Base-by-base conservation (phyloP, 1,140 invertebrate species). In the Macrosteles quadrilineatus region DNA sequence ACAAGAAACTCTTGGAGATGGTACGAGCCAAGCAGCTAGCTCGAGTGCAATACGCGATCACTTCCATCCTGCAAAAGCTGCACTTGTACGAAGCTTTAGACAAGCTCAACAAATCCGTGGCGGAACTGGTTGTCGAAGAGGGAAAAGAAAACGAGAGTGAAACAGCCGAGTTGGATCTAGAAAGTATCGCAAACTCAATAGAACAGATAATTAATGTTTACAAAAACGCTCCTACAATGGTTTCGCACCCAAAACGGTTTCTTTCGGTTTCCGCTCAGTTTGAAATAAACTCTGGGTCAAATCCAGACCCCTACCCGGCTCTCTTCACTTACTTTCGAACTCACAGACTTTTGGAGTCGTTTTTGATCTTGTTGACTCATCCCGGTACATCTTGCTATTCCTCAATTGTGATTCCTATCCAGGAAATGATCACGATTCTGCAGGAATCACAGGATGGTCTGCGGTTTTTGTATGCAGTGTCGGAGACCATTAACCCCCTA, bases 231-330 rank as follows among this genome's bases (percentile, higher is more conserved):
- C 85, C 87, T 62, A 87, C 86, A 72, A 77, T 89, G 66, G 81
- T 94, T 76, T 87, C 89, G 2, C 92, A 94, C 76, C 91, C 91
- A 0, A 89, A 89, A 75, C 82, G 92, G 64, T 94, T 93, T 76
- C 79, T 97, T n/a, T 94, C 94, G 1, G 91, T 90, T 0, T 87
- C 89, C 6, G 86, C 88, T 1, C 91, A 95, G 75, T 96, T 96
- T 80, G 93, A 96, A 78, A 87, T 94, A 36, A 87, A 85, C 67
- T 65, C 66, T 30, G 71, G 66, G n/a, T 66, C 43, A 19, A 32
- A 30, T 19, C 66, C 70, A 32, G 80, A 88, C 77, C 77, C 83
- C n/a, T 80, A 86, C 77, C 82, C 83, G 71, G 71, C 80, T 73
- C 76, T 91, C 1, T 84, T 87, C 68, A 81, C 86, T 70, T 87